phyloP scores from a whole-genome alignment of 2,797 vertebrate genomes.

The Anolis apletophallus region DNA sequence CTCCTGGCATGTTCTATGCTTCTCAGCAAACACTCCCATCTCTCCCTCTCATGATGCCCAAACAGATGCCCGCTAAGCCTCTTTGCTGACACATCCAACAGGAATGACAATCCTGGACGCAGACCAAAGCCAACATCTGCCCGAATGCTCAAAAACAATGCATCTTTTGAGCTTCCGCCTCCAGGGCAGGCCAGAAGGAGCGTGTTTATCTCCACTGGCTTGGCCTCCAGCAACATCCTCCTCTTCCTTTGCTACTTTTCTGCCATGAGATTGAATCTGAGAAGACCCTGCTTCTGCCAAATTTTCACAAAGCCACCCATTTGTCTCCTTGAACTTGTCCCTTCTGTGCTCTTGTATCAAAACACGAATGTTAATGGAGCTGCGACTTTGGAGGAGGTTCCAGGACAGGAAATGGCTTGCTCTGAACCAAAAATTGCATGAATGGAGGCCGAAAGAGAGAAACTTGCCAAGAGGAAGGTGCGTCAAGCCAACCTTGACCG shows the following conservation, averaged over 20 bases:
- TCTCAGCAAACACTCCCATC: background rate
- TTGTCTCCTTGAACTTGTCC: rapidly evolving
- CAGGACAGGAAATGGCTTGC: background rate
- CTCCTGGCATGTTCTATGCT: background rate
- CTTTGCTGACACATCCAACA: background rate
- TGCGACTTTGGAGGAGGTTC: rapidly evolving
- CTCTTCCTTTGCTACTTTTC: rapidly evolving
- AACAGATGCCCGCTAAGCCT: background rate
- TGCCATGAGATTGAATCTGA: rapidly evolving
- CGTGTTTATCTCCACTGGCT: background rate
- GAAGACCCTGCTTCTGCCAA: rapidly evolving
- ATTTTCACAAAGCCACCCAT: background rate
- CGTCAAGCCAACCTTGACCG: too few relatives aligned
- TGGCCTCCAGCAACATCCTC: rapidly evolving
- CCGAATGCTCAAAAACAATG: background rate
- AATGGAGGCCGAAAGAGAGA: too few relatives aligned
- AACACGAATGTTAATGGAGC: too few relatives aligned
- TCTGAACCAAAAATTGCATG: rapidly evolving
- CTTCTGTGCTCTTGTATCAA: rapidly evolving
- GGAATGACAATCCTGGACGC: background rate
- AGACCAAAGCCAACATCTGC: background rate
- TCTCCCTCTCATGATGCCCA: background rate
- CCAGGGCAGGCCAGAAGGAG: background rate
- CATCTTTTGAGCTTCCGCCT: background rate
- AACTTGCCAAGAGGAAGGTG: too few relatives aligned